A percentile compares a stretch with the other conserved stretches of the same genome.
Conservation (phyloP, 1,140 invertebrate species). For the Drosophila bifasciata region DNA sequence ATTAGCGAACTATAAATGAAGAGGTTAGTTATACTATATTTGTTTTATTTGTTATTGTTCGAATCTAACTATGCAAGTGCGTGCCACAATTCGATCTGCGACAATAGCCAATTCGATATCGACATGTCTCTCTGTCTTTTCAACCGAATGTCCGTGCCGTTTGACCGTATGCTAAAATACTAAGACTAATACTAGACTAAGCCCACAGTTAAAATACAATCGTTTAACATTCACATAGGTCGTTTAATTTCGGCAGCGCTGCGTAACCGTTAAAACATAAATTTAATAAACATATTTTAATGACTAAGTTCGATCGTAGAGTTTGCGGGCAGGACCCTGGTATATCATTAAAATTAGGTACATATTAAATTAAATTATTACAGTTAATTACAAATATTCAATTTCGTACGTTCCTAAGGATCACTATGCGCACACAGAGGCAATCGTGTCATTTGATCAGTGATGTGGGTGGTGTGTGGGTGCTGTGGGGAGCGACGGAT, state of each 20-base stretch:
- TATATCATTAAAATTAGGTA: constrained; percentile 68
- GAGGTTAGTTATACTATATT: no score
- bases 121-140: no score
- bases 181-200: no score
- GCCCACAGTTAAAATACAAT: no score
- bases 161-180: no score
- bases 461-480: constrained; percentile 33
- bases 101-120: no score
- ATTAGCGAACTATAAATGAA: no score
- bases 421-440: constrained; percentile 74
- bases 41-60: no score
- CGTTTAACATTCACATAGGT: constrained; percentile 53
- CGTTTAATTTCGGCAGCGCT: constrained; percentile 67
- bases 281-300: constrained; percentile 80
- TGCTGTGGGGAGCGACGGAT: constrained; percentile 14
- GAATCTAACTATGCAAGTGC: no score
- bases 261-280: constrained; percentile 57
- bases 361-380: constrained; percentile 76
- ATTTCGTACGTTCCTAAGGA: constrained; percentile 74
- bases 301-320: constrained; percentile 77
- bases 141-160: no score
- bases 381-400: constrained; percentile 78
- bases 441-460: constrained; percentile 71
- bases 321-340: constrained; percentile 43
- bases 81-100: no score